phyloP scores from a whole-genome alignment of 2,113 vertebrate species.

The Trochalopteron elliotii region DNA sequence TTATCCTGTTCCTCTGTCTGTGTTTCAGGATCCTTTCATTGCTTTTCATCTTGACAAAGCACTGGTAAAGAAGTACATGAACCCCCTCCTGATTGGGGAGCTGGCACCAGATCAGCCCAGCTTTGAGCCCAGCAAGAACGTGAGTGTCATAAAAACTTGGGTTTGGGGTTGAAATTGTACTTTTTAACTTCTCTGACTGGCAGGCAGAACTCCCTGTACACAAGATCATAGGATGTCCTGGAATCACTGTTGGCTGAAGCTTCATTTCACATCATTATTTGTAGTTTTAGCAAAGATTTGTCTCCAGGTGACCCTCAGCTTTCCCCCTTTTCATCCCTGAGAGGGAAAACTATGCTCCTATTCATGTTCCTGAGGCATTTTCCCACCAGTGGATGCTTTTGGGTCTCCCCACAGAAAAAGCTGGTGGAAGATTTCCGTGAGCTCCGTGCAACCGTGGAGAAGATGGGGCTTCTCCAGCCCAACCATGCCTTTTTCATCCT shows the following conservation, averaged over 20 bases:
- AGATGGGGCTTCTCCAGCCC: conserved; percentile 77
- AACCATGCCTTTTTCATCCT: conserved; percentile 72
- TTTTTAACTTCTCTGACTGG: background rate
- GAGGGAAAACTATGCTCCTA: background rate
- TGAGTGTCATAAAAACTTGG: conserved; percentile 45
- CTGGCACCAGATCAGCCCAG: conserved; percentile 80
- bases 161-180: background rate
- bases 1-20: background rate
- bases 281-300: background rate
- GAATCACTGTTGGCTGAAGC: background rate
- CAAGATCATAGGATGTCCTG: background rate
- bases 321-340: background rate
- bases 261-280: background rate
- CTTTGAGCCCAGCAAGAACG: conserved; percentile 81
- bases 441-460: conserved; percentile 72
- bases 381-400: background rate
- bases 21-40: conserved; percentile 77
- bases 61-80: conserved; percentile 78
- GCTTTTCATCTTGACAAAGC: conserved; percentile 81
- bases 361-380: background rate
- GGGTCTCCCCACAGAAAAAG: conserved; percentile 58
- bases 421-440: conserved; percentile 77
- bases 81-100: conserved; percentile 78
- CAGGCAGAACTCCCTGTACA: background rate
- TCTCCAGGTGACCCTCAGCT: background rate